Evolutionary conservation across 2,797 vertebrate species (phyloP).

Genomic region (Cossypha caffra): DNA sequence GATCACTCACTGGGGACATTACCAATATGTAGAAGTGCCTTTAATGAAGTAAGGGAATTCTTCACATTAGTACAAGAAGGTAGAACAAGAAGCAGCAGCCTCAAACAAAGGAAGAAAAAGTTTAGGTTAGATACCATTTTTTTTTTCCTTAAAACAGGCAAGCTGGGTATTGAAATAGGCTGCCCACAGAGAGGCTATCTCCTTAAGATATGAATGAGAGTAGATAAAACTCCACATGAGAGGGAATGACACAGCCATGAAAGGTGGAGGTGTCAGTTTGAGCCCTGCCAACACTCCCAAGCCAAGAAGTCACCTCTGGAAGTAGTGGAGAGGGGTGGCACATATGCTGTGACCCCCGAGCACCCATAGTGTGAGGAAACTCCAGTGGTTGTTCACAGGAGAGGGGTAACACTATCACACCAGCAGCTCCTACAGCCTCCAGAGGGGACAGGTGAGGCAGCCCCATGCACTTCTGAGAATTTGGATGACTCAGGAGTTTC

Average conservation of each 20-base stretch:
- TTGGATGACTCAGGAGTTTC: neutral
- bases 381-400: rapidly evolving
- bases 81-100: constrained; percentile 63
- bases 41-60: constrained; percentile 69
- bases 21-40: constrained; percentile 47
- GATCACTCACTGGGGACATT: constrained; percentile 61
- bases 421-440: neutral
- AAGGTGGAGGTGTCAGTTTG: neutral
- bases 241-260: neutral
- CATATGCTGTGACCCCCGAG: rapidly evolving
- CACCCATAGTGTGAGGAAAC: rapidly evolving
- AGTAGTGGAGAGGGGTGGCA: neutral
- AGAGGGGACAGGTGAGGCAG: neutral
- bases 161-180: constrained; percentile 10
- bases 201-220: neutral
- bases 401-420: neutral
- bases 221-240: neutral
- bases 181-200: neutral
- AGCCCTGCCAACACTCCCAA: neutral
- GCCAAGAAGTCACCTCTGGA: neutral
- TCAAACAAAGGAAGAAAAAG: constrained; percentile 52
- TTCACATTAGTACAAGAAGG: constrained; percentile 66
- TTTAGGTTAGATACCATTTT: constrained; percentile 26
- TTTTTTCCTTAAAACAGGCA: constrained; percentile 21
- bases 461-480: neutral